Base-by-base conservation (phyloP, 2,888 invertebrate genomes). In the Pyrocoelia pectoralis region DNA sequence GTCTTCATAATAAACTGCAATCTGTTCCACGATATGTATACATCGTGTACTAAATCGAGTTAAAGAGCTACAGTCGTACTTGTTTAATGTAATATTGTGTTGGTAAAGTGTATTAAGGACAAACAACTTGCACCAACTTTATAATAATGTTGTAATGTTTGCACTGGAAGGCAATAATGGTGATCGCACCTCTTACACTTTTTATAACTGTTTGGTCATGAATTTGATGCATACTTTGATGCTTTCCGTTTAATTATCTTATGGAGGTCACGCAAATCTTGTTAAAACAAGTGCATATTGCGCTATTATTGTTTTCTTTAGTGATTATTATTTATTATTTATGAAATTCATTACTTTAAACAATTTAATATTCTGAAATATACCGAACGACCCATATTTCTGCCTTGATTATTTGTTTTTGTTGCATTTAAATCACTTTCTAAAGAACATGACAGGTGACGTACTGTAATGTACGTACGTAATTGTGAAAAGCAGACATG, bases 111-210 rank as follows among this genome's bases (percentile, higher is more conserved):
- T 64, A 65, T 68, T 62, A 63, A 24, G 56, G 71, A 12, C 15
- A 70, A 72, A 73, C 70, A 74, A 73, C 74, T 74, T 73, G 75
- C 73, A 74, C 74, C 74, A 74, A 74, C 73, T 74, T 73, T 68
- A 75, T 77, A 77, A 76, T 62, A 75, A 73, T 73, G 73, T 72
- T 57, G 62, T 62, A 62, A 63, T 56, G 57, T 70, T 70, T 66
- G 62, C 67, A 69, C 67, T 68, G 68, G 68, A 65, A 72, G 68
- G 70, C 73, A 70, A 72, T 73, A 73, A 73, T 70, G 69, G 69
- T 68, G 71, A 72, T 74, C 71, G 71, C 73, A 72, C 75, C 73
- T 73, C 56, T 61, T 38, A 48, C 41, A 52, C 66, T 68, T 67
- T 33, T 61, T 58, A 61, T 60, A 65, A 69, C 52, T 70, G 70